Evolutionary conservation across 2,888 invertebrate genomes (phyloP), one percentile per base, ranked within the genome.

Genomic region (Tricholauxania praeusta): DNA sequence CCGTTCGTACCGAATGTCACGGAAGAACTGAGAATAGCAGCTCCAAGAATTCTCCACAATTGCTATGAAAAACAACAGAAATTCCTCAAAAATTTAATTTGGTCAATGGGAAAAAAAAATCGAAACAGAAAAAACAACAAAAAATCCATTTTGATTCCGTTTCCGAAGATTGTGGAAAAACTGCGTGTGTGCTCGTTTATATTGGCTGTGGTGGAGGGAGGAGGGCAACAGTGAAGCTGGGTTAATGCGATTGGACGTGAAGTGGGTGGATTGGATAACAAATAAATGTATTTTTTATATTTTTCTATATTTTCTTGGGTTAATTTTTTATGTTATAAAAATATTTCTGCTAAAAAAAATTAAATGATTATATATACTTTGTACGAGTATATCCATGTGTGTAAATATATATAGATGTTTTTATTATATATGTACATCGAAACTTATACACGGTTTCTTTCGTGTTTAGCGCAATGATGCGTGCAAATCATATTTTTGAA

Each of bases 1-100:
- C 86, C 83, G 84, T 82, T 84, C 87, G 80, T 82, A 81, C 80
- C 85, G 82, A 85, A 83, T 82, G 85, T 77, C 83, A 82, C 81
- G 82, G 79, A 82, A 81, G 82, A 85, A 86, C 86, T 86, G 83
- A 84, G 81, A 79, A 79, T 75, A 78, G 75, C 76, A 79, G 77
- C 79, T 78, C 80, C 78, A 77, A 78, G 72, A 78, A 76, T 82
- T 83, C 81, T 84, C 84, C 85, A 84, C 83, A 82, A 78, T 78
- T 74, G 77, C 76, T 78, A 73, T 72, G 74, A 75, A 63, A 74
- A 74, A 79, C 72, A 72, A 72, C 32, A 39, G 14, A 47, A 8
- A 22, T 49, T 59, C 48, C 64, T n/a, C 59, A 59, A 48, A 68
- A 57, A 49, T 68, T 59, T 49, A 19, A 68, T 59, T 68, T 19